These are phyloP conservation scores for Andrena camellia DNA, from an alignment of 2,888 invertebrate genomes.

Conservation along the genomic window DNA sequence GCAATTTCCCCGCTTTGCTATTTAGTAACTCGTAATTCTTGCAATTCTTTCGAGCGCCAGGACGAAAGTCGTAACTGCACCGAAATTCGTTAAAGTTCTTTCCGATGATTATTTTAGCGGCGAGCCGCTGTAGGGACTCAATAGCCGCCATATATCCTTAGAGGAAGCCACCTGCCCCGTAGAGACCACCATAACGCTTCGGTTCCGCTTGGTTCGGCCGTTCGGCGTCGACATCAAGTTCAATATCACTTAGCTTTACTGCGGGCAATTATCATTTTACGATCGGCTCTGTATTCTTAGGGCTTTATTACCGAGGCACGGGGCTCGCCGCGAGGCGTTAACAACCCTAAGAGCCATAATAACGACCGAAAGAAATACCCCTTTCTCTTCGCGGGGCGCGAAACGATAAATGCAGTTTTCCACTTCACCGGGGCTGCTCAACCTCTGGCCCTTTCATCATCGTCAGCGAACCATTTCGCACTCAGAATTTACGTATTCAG, in stretches of 20 bases:
- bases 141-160: slow-evolving; percentile 26
- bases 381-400: slow-evolving; percentile 64
- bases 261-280: slow-evolving; percentile 84
- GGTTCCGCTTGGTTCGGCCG: slow-evolving; percentile 65
- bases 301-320: slow-evolving; percentile 80
- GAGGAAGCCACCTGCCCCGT: slow-evolving; percentile 58
- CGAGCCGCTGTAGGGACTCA: background rate
- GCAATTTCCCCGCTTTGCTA: background rate
- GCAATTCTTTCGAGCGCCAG: slow-evolving; percentile 7
- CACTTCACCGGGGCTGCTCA: slow-evolving; percentile 58
- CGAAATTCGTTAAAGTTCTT: slow-evolving; percentile 11
- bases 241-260: slow-evolving; percentile 85
- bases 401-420: slow-evolving; percentile 80
- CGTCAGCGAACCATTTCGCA: slow-evolving; percentile 1
- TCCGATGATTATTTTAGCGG: slow-evolving; percentile 34
- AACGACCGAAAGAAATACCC: slow-evolving; percentile 78
- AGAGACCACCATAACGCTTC: slow-evolving; percentile 60
- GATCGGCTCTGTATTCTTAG: slow-evolving; percentile 84
- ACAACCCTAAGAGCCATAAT: slow-evolving; percentile 75
- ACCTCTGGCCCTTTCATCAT: slow-evolving; percentile 16
- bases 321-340: slow-evolving; percentile 70
- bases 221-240: slow-evolving; percentile 80
- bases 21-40: slow-evolving; percentile 29
- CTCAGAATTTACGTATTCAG: slow-evolving; percentile 19
- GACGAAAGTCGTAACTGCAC: background rate